phyloP scores from a whole-genome alignment of 35 echinoderm and acorn worm species.

The Holothuria glaberrima region DNA sequence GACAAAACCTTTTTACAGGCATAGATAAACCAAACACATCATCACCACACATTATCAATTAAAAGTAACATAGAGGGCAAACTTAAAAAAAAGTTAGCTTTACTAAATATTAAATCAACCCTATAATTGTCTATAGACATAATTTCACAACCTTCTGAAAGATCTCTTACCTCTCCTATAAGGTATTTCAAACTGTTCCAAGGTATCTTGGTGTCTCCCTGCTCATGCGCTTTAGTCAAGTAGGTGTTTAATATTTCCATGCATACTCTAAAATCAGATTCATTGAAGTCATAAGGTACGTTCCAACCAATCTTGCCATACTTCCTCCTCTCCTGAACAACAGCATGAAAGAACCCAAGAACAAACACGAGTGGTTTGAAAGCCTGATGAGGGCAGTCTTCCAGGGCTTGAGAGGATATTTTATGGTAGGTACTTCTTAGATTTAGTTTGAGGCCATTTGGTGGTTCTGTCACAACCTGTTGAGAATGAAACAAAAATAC shows the following conservation, averaged over 20 bases:
- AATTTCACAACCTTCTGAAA: background rate
- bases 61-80: too few relatives aligned
- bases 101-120: background rate
- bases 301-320: constrained; percentile 99
- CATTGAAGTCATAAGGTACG: constrained; percentile 98
- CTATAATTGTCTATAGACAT: background rate
- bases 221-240: constrained; percentile 85
- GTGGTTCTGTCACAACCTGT: constrained; percentile 96
- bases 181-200: constrained; percentile 99
- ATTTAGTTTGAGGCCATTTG: constrained; percentile 98
- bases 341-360: constrained; percentile 96
- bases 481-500: background rate
- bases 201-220: constrained; percentile 95
- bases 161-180: constrained; percentile 86
- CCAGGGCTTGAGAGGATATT: constrained; percentile 84
- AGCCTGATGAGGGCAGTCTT: constrained; percentile 89
- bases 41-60: background rate
- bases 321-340: constrained; percentile 92
- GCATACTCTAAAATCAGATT: constrained; percentile 94
- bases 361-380: constrained; percentile 98
- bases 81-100: background rate
- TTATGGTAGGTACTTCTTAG: constrained; percentile 95
- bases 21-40: background rate
- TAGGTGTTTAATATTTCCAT: constrained; percentile 95
- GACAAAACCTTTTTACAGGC: too few relatives aligned